A percentile compares a stretch with the other conserved stretches of the same genome.
Evolutionary conservation across 2,888 invertebrate genomes (phyloP).

Genomic region (Ptilodon capucinus): DNA sequence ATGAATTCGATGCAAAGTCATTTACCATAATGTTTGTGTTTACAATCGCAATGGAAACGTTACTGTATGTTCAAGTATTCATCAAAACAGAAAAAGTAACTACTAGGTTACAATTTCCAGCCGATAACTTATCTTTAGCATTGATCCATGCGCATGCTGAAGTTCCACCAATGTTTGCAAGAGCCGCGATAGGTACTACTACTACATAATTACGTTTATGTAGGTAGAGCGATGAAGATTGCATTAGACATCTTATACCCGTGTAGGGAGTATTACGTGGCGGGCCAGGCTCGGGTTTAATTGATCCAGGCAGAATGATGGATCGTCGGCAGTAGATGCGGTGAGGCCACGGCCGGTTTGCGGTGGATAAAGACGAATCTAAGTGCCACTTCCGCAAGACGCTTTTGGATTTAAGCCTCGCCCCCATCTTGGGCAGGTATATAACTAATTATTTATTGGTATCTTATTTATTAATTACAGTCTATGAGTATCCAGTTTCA

Average conservation of each 20-base stretch:
- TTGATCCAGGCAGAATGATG: slow-evolving; percentile 64
- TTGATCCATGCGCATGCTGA: too few relatives aligned
- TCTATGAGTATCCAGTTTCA: too few relatives aligned
- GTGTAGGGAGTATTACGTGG: slow-evolving; percentile 41
- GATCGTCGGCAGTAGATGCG: slow-evolving; percentile 46
- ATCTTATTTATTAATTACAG: background rate
- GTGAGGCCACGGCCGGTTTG: slow-evolving; percentile 37
- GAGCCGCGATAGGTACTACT: too few relatives aligned
- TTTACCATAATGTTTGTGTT: too few relatives aligned
- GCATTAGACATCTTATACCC: slow-evolving; percentile 39
- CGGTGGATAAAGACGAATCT: slow-evolving; percentile 53
- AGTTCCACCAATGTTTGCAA: too few relatives aligned
- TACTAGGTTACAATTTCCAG: too few relatives aligned
- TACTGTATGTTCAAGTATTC: too few relatives aligned
- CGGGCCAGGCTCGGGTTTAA: slow-evolving; percentile 50
- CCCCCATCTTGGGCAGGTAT: background rate
- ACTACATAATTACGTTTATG: slow-evolving; percentile 14
- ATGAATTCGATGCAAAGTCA: too few relatives aligned
- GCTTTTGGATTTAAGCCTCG: slow-evolving; percentile 29
- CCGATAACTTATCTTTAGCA: too few relatives aligned
- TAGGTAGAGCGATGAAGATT: slow-evolving; percentile 24
- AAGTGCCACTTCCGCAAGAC: slow-evolving; percentile 43
- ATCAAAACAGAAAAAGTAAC: too few relatives aligned
- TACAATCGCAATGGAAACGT: too few relatives aligned
- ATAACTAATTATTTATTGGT: background rate